Evolutionary conservation across 2,113 vertebrate genomes (phyloP).

Genomic region (Coreoperca whiteheadi): DNA sequence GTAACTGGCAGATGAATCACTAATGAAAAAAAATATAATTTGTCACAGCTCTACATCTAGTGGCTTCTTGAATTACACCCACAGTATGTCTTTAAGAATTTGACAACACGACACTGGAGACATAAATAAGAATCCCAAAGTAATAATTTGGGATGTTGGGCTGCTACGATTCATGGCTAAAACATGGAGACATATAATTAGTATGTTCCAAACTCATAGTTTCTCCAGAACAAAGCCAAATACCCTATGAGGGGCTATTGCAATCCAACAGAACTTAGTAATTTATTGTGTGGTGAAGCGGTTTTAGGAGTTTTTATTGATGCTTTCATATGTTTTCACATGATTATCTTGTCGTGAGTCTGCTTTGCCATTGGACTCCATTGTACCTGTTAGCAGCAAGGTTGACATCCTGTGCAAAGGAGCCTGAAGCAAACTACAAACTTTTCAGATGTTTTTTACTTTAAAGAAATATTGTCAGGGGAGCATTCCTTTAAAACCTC

Average conservation of each 20-base stretch:
- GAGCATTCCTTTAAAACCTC: not conserved
- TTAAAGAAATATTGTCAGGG: not conserved
- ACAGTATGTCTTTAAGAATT: not conserved
- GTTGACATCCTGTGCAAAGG: not conserved
- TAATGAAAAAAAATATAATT: not conserved
- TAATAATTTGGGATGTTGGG: not conserved
- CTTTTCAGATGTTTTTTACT: not conserved
- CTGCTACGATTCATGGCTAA: too few species aligned
- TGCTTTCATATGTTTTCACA: not conserved
- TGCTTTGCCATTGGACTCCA: not conserved
- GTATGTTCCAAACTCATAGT: too few species aligned
- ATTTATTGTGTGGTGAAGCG: too few species aligned
- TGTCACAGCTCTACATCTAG: not conserved
- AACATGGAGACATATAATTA: too few species aligned
- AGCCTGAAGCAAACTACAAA: not conserved
- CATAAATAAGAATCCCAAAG: not conserved
- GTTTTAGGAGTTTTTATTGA: not conserved
- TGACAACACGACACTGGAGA: not conserved
- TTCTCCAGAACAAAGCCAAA: too few species aligned
- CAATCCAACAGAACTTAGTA: too few species aligned
- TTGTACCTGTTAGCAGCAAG: not conserved
- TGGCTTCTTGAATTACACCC: not conserved
- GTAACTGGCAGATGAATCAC: too few species aligned
- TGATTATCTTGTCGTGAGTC: not conserved
- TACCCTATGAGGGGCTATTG: too few species aligned